A percentile compares a stretch with the other conserved stretches of the same genome.
These are phyloP conservation scores for Gnathochromis pfefferi DNA, from an alignment of 2,113 vertebrate genomes.

Conservation along the genomic window DNA sequence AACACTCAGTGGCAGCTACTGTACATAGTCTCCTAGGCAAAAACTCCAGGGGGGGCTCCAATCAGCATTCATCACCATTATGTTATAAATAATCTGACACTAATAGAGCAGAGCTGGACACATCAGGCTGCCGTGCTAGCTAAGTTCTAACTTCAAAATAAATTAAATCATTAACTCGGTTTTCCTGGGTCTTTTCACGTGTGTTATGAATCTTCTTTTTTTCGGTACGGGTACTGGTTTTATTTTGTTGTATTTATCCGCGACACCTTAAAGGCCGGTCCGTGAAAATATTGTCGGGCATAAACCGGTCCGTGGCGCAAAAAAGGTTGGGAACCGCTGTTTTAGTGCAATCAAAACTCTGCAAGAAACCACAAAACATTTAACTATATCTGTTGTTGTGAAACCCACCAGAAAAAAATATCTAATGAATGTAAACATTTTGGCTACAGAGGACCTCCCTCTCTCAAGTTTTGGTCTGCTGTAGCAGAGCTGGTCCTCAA, in stretches of 20 bases:
- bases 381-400: neutral
- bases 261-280: no score
- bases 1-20: neutral
- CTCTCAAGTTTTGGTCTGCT: neutral
- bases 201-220: no score
- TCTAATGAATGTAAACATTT: no score
- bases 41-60: neutral
- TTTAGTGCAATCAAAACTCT: neutral
- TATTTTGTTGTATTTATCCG: no score
- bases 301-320: no score
- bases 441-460: no score
- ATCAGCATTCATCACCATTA: neutral
- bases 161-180: neutral
- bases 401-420: neutral
- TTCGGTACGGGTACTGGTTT: accelerated
- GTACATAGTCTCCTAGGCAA: neutral
- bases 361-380: neutral
- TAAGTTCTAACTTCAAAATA: neutral
- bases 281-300: no score
- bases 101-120: neutral
- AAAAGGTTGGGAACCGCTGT: accelerated
- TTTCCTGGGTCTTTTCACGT: no score
- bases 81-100: neutral
- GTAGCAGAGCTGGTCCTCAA: neutral
- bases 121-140: neutral